phyloP scores from a whole-genome alignment of 1,140 invertebrate genomes.

The Drosophila sechellia region DNA sequence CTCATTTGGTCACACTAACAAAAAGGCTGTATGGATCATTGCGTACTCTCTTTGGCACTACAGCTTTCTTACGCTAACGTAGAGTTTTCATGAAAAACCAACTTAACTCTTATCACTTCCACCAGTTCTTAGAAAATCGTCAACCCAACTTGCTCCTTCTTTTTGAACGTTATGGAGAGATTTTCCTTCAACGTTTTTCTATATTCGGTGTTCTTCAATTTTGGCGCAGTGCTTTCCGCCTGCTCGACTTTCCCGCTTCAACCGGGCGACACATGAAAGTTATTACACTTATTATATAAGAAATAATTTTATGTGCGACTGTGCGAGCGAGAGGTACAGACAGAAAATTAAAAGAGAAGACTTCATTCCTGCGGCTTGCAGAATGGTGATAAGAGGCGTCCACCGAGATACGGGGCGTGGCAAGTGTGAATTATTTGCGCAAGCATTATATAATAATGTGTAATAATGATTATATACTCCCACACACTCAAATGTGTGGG shows the following conservation, averaged over 20 bases:
- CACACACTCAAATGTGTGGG: neutral
- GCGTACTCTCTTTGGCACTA: too few species aligned
- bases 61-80: too few species aligned
- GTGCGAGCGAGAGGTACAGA: conserved; percentile 14
- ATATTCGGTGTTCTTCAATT: neutral
- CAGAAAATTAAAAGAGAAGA: conserved; percentile 77
- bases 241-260: conserved; percentile 32
- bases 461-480: conserved; percentile 67
- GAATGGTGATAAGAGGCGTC: conserved; percentile 68
- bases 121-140: neutral
- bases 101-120: neutral
- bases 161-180: conserved; percentile 15
- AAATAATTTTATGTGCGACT: conserved; percentile 72
- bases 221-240: neutral
- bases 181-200: conserved; percentile 20
- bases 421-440: conserved; percentile 64
- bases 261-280: conserved; percentile 75
- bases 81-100: neutral
- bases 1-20: too few species aligned
- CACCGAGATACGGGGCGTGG: conserved; percentile 23
- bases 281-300: conserved; percentile 82
- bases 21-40: too few species aligned
- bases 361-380: conserved; percentile 75
- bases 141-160: neutral
- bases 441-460: conserved; percentile 69